Evolutionary conservation across 2,113 vertebrate species (phyloP), one percentile per base, ranked within the genome.

Genomic region (Poeciliopsis retropinna): DNA sequence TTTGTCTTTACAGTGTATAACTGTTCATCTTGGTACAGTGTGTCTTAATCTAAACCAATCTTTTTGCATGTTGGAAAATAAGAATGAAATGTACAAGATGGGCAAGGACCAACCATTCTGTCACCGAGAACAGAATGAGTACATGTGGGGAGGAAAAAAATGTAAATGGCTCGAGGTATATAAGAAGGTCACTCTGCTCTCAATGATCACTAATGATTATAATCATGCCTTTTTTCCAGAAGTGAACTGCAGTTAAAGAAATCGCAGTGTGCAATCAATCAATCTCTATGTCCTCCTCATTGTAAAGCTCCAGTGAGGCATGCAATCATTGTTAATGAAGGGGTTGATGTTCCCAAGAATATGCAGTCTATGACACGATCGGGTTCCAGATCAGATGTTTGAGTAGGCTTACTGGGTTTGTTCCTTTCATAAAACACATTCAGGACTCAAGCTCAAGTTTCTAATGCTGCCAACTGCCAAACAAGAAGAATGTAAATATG

Each of bases 171-270:
- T 71, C n/a, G 41, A 68, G 31, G 14, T 67, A 19, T 28, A 64
- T 47, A 28, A 39, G n/a, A 84, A 72, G 60, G 75, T 81, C 63
- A 44, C 67, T 76, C 19, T 70, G 63, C 39, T 72, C 73, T 80
- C 64, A 64, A 29, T 64, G 4, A 47, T 79, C 2, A 10, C 64
- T 70, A 71, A 80, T 72, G 3, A 27, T 79, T 54, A 47, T 83
- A 72, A 79, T 79, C 64, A 72, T 63, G 25, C 17, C 25, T 57
- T n/a, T 57, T 54, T 73, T 39, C 66, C 32, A 75, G 8, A 74
- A 65, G 14, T 54, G 31, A 84, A 71, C 76, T 69, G 28, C 11
- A 22, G 34, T 25, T 27, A 39, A 7, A 41, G 37, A 54, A 54
- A 57, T 57, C 30, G 3, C 9, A 31, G 28, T 27, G 14, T 34